Evolutionary conservation across 2,888 invertebrate genomes (phyloP).

Genomic region (Furcula furcula): DNA sequence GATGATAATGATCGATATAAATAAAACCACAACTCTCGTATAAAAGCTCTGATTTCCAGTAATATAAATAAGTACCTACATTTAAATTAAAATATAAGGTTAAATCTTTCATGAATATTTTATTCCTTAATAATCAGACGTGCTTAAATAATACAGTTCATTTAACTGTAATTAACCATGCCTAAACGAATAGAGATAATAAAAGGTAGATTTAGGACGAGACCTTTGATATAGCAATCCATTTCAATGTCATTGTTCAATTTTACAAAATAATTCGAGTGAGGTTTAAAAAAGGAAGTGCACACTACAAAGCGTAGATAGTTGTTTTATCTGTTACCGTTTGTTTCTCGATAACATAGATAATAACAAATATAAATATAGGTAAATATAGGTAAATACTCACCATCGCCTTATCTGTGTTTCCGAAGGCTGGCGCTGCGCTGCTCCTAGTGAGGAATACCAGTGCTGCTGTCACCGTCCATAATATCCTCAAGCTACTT

Average conservation of each 20-base stretch:
- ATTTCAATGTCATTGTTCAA: conserved; percentile 20
- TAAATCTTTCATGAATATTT: too few species aligned
- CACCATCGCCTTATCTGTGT: conserved; percentile 72
- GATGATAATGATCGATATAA: conserved; percentile 35
- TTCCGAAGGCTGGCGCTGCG: conserved; percentile 68
- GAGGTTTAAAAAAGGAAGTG: too few species aligned
- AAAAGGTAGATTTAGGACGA: conserved; percentile 1
- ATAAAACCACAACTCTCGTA: too few species aligned
- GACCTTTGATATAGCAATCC: conserved; percentile 14
- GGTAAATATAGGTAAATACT: conserved; percentile 27
- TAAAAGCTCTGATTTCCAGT: too few species aligned
- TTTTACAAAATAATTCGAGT: too few species aligned
- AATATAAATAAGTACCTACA: too few species aligned
- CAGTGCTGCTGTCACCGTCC: conserved; percentile 51
- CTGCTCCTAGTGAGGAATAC: conserved; percentile 60
- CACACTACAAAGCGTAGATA: not conserved
- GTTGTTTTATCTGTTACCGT: not conserved
- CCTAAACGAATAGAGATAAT: conserved; percentile 3
- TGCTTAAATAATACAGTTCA: not conserved
- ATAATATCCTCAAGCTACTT: conserved; percentile 60
- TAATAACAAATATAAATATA: too few species aligned
- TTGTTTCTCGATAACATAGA: not conserved
- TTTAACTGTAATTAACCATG: not conserved
- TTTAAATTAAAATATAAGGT: too few species aligned
- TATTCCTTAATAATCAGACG: too few species aligned